phyloP scores from a whole-genome alignment of 1,140 invertebrate genomes.

The Archivesica marissinica region DNA sequence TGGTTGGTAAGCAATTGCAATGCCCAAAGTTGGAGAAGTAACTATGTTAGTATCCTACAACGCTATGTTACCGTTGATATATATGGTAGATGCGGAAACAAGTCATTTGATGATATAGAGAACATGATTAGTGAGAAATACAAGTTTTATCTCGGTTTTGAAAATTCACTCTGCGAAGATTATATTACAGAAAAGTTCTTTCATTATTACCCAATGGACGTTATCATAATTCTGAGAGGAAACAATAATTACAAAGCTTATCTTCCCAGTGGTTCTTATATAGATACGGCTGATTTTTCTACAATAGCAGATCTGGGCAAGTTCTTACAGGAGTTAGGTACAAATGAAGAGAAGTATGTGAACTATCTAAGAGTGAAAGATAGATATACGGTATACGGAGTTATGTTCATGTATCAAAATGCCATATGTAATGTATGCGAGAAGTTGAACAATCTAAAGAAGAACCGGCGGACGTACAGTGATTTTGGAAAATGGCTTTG shows the following conservation, averaged over 20 bases:
- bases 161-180: constrained; percentile 97
- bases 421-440: constrained; percentile 53
- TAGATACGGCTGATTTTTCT: constrained; percentile 86
- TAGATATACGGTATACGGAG: constrained; percentile 41
- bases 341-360: no score
- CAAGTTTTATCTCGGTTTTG: constrained; percentile 84
- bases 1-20: constrained; percentile 22
- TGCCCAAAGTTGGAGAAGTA: not conserved
- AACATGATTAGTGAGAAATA: constrained; percentile 68
- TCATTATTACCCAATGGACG: constrained; percentile 67
- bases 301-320: constrained; percentile 84
- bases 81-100: constrained; percentile 86
- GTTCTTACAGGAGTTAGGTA: constrained; percentile 85
- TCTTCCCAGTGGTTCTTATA: constrained; percentile 88
- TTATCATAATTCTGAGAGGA: constrained; percentile 90
- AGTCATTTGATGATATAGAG: constrained; percentile 19
- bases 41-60: constrained; percentile 84
- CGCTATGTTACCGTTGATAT: constrained; percentile 83
- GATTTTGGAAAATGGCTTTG: not conserved
- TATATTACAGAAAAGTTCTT: constrained; percentile 98
- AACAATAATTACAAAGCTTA: constrained; percentile 85
- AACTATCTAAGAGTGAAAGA: constrained; percentile 78
- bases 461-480: not conserved
- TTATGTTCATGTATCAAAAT: not conserved
- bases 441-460: not conserved